These are phyloP conservation scores for Capitulum mitella DNA, from an alignment of 2,888 invertebrate species.

Conservation along the genomic window DNA sequence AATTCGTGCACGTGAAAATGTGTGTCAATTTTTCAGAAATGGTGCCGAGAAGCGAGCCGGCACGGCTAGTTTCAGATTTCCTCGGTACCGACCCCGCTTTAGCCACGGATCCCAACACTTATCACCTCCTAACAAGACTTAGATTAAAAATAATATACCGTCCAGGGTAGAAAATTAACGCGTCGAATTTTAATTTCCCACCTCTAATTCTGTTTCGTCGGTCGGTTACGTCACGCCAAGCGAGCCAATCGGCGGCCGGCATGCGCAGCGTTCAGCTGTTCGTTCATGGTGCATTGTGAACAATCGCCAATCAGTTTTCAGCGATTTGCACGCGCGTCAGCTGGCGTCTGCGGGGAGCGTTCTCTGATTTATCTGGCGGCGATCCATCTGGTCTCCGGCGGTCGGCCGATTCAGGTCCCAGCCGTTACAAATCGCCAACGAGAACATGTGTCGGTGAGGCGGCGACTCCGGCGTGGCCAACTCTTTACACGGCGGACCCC, in stretches of 20 bases:
- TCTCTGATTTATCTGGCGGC: conserved; percentile 12
- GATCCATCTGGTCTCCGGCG: not conserved
- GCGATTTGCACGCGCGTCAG: conserved; percentile 21
- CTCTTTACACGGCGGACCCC: not conserved
- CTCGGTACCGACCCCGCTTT: conserved; percentile 10
- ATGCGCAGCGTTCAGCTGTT: not conserved
- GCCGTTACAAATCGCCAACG: not conserved
- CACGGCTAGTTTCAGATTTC: not conserved
- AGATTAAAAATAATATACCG: conserved; percentile 22
- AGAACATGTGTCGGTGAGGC: not conserved
- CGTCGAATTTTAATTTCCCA: conserved; percentile 23
- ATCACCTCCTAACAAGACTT: conserved; percentile 21
- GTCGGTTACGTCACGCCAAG: not conserved
- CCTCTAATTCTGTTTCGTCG: conserved; percentile 19
- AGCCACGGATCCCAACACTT: not conserved
- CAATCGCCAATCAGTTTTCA: conserved; percentile 22
- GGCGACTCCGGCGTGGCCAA: not conserved
- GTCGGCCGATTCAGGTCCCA: not conserved
- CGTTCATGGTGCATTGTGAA: conserved; percentile 19
- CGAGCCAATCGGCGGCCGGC: not conserved
- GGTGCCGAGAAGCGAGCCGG: not conserved
- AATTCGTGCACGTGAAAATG: conserved; percentile 16
- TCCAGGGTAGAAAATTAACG: conserved; percentile 22
- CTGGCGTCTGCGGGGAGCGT: not conserved
- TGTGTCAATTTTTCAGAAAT: conserved; percentile 19